Percentiles rank a stretch among this genome's conserved stretches.
These are phyloP conservation scores for Hyposoter didymator DNA, from an alignment of 2,888 invertebrate species.

Conservation along the genomic window DNA sequence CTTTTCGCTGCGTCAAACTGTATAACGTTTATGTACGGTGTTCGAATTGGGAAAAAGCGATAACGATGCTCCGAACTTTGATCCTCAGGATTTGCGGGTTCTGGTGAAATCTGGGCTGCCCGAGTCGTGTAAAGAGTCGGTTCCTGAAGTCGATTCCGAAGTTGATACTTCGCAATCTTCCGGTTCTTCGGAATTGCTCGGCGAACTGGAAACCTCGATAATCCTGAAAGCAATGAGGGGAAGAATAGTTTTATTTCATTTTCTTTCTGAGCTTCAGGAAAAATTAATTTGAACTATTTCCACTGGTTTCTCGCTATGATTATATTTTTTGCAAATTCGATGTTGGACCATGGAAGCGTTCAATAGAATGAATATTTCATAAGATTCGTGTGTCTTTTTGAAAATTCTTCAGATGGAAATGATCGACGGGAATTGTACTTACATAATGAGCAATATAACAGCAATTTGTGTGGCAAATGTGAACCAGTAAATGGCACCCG, in stretches of 20 bases:
- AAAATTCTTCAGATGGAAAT: not conserved
- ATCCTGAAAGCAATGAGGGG: constrained; percentile 76
- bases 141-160: not conserved
- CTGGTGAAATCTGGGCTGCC: not conserved
- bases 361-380: not conserved
- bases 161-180: constrained; percentile 33
- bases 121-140: not conserved
- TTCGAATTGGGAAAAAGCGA: not conserved
- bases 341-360: not conserved
- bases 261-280: not conserved
- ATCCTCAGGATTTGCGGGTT: not conserved
- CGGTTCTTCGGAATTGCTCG: constrained; percentile 73
- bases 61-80: not conserved
- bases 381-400: not conserved
- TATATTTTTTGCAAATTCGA: not conserved
- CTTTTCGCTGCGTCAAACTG: not conserved
- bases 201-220: constrained; percentile 81
- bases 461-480: constrained; percentile 89
- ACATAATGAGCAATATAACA: constrained; percentile 89
- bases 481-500: constrained; percentile 89
- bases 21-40: not conserved
- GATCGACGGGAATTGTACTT: constrained; percentile 83
- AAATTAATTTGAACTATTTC: not conserved
- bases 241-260: not conserved
- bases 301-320: not conserved